A percentile compares a stretch with the other conserved stretches of the same genome.
These are phyloP conservation scores for Leucozona laternaria DNA, from an alignment of 2,888 invertebrate species.

Conservation along the genomic window DNA sequence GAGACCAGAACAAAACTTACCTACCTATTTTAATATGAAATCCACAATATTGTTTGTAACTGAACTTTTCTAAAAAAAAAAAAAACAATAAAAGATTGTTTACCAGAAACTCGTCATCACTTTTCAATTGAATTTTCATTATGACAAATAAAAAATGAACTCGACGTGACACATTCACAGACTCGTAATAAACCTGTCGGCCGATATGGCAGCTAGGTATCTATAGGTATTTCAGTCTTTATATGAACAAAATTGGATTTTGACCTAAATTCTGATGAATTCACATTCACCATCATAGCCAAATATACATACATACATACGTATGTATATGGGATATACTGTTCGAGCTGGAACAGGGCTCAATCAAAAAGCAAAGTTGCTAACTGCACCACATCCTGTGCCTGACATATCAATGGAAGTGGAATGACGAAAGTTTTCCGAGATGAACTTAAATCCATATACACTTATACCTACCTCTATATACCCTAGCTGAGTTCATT, in stretches of 20 bases:
- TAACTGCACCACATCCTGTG: conserved; percentile 17
- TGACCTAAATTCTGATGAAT: conserved; percentile 58
- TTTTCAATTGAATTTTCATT: conserved; percentile 42
- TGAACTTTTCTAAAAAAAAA: neutral
- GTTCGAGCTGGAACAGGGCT: neutral
- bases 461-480: neutral
- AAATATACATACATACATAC: neutral
- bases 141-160: conserved; percentile 21
- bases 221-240: conserved; percentile 24
- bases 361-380: conserved; percentile 21
- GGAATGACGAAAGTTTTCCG: conserved; percentile 12
- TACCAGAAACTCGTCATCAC: neutral
- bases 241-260: conserved; percentile 32
- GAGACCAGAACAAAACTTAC: no score
- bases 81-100: neutral
- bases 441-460: conserved; percentile 41
- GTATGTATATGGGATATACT: neutral
- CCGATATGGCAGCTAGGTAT: neutral
- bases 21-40: neutral
- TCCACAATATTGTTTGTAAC: neutral
- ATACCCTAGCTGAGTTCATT: conserved; percentile 59
- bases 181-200: conserved; percentile 11
- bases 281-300: conserved; percentile 25
- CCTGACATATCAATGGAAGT: conserved; percentile 24
- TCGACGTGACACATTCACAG: neutral